Conservation (phyloP, 2,797 vertebrate species). For the Neoniphon sammara region DNA sequence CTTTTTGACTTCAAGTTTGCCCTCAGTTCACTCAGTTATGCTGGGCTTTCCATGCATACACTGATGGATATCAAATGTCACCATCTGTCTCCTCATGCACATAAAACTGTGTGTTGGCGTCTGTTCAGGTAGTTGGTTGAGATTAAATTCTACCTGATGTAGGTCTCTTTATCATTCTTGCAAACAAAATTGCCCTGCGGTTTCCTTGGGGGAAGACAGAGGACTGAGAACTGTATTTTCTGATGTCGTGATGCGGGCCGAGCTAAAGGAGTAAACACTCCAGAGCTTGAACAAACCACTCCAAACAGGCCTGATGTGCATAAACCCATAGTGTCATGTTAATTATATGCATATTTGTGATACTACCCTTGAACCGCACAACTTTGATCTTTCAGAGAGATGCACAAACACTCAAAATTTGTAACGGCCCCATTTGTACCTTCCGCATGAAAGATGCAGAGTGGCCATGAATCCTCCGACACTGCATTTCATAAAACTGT, state of each 20-base stretch:
- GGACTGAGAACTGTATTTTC: too few species aligned
- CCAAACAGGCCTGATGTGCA: neutral
- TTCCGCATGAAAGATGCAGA: too few species aligned
- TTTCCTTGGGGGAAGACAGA: neutral
- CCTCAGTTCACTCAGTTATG: neutral
- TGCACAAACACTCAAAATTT: neutral
- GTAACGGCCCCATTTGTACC: neutral
- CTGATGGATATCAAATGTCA: constrained; percentile 18
- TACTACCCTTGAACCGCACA: neutral
- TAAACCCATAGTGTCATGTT: neutral
- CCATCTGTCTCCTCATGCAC: constrained; percentile 22
- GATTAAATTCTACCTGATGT: too few species aligned
- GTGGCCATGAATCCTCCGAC: too few species aligned
- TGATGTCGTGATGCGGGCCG: too few species aligned
- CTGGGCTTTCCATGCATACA: neutral
- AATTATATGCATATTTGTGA: constrained; percentile 4
- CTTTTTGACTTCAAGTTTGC: too few species aligned
- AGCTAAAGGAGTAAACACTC: neutral
- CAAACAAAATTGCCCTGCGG: neutral
- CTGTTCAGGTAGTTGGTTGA: neutral
- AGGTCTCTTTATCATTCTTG: neutral
- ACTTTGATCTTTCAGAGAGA: neutral
- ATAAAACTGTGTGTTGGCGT: constrained; percentile 3
- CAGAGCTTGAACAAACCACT: too few species aligned
- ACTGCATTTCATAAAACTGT: neutral